Evolutionary conservation across 2,113 vertebrate species (phyloP).

Genomic region (Phyllostomus discolor): DNA sequence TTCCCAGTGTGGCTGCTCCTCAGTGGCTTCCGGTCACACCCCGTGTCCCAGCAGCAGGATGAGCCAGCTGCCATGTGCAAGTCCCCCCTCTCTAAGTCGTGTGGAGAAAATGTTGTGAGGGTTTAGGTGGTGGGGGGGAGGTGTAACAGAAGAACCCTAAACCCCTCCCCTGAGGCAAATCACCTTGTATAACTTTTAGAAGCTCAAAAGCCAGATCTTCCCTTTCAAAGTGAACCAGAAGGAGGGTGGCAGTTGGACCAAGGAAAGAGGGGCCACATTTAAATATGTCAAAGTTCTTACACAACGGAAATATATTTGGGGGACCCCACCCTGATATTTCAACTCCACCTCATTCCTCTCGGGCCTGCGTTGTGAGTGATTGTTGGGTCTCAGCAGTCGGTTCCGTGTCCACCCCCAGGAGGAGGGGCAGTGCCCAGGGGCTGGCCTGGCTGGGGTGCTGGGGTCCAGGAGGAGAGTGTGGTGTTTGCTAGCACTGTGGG

Average conservation of each 20-base stretch:
- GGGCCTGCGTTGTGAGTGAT: background rate
- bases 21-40: rapidly evolving
- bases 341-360: background rate
- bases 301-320: background rate
- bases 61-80: background rate
- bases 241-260: background rate
- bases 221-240: background rate
- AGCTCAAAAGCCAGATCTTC: background rate
- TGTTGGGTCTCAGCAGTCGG: background rate
- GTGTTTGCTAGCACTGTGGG: conserved; percentile 15
- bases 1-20: background rate
- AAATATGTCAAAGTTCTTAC: background rate
- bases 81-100: background rate
- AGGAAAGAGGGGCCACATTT: background rate
- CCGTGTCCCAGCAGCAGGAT: background rate
- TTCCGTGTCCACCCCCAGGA: background rate
- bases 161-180: background rate
- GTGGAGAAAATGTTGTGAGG: background rate
- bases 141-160: background rate
- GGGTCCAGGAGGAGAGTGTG: background rate
- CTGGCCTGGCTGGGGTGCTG: background rate
- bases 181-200: background rate
- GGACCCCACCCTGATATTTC: background rate
- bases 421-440: background rate
- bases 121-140: background rate